Evolutionary conservation across 2,888 invertebrate species (phyloP), one percentile per base, ranked within the genome.

Genomic region (Marasmarcha lunaedactyla): DNA sequence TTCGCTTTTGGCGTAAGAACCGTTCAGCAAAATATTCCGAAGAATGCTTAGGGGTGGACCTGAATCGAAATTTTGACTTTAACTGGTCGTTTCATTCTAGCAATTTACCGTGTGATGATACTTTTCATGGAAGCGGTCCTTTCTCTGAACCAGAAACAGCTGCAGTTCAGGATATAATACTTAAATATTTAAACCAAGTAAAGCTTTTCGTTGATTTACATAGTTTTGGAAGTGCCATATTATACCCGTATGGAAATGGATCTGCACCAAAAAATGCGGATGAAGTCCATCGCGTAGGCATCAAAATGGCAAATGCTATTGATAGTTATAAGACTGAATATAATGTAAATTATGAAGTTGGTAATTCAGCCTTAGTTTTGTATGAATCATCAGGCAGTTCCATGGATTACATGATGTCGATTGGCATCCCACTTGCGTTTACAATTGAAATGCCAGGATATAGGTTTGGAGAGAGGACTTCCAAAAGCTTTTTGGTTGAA

Each of bases 11-110:
- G 89, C 84, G 90, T 25, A 90, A 90, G 54, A 90, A 89, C 15
- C 84, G 89, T 0, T 46, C 62, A 20, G 7, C 20, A 20, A 20
- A 20, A 5, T 20, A 20, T 20, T 20, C 20, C 1, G 42, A 52
- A 35, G 0, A 59, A 10, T 92, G 92, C 54, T 45, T 55, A 1
- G 93, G 93, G 1, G 87, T 87, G 0, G 93, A 93, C 57, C 85
- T 87, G 0, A 93, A 93, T 63, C 77, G 92, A 7, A 93, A 93
- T 67, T 93, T 90, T 54, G 90, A 85, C 40, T 78, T 84, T 50
- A 76, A 87, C 48, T 92, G 91, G 90, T 87, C 85, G 1, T 60
- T 76, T 6, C 61, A 57, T 1, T 71, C 71, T 15, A 86, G 85
- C 50, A 56, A 44, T 35, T 46, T 68, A 30, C 84, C 70, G 2